Base-by-base conservation (phyloP, 2,888 invertebrate genomes). In the Pterostichus niger region DNA sequence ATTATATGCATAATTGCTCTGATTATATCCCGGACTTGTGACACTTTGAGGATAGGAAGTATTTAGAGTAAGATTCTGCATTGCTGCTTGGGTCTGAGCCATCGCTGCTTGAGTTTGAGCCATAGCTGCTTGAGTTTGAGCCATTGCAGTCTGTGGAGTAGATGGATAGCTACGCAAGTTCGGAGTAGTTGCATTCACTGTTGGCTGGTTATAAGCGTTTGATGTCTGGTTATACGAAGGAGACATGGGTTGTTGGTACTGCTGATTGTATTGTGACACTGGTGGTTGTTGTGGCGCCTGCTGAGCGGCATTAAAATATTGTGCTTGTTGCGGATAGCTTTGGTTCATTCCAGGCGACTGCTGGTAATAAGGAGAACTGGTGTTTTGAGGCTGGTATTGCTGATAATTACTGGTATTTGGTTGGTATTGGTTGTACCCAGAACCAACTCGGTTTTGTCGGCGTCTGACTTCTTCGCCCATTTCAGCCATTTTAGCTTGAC, bases 401-500 rank as follows among this genome's bases (percentile, higher is more conserved):
- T 85, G 86, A 73, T 86, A 83, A 17, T 82, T 82, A 33, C 78
- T 78, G 6, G 68, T 52, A 46, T 82, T 82, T 17, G 73, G 86
- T 46, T 86, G 86, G 78, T 85, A 86, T 52, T 35, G 79, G 52
- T 77, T 85, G 79, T 83, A 88, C 86, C 49, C 90, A 89, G 78
- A 89, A 89, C 44, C 85, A 73, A 86, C 84, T 52, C 91, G 89
- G 84, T 91, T 92, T 85, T 92, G 92, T 15, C 94, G 89, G 68
- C 95, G 90, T 84, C 94, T 90, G 9, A 95, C 94, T 88, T 96
- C 96, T 87, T 97, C 96, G 2, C 95, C 94, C 95, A 96, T 95
- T 89, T 96, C 96, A 4, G 94, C 93, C 83, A 96, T 90, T 88
- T 96, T 94, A 0, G 94, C 94, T 59, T 92, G 90, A 0, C 93